phyloP scores from a whole-genome alignment of 2,797 vertebrate genomes.

The Rhinichthys osculus region DNA sequence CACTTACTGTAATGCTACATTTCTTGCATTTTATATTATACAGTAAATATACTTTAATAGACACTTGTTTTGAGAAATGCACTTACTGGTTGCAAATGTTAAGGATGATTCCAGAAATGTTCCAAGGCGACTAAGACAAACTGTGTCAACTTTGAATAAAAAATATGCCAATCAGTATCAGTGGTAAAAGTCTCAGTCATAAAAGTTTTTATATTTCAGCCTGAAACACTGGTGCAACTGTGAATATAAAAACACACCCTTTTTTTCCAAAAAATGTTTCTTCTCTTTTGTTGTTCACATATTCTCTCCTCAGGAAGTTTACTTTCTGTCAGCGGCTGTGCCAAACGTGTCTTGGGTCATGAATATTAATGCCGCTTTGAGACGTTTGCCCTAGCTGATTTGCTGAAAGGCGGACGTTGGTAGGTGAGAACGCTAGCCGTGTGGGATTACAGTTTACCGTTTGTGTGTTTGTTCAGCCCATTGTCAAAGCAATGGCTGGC shows the following conservation, averaged over 20 bases:
- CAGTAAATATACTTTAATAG: not conserved
- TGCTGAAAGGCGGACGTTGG: slow-evolving; percentile 27
- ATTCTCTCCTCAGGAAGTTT: slow-evolving; percentile 26
- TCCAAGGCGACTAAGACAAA: not conserved
- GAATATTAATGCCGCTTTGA: slow-evolving; percentile 28
- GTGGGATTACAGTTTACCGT: slow-evolving; percentile 20
- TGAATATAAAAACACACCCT: not conserved
- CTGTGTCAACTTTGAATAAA: not conserved
- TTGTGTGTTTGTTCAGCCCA: slow-evolving; percentile 31
- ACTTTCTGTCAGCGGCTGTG: slow-evolving; percentile 12
- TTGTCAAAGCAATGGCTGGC: slow-evolving; percentile 9
- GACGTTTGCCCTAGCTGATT: slow-evolving; percentile 1
- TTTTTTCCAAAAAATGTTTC: not conserved
- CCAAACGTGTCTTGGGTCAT: slow-evolving; percentile 2
- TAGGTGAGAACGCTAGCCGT: slow-evolving; percentile 11
- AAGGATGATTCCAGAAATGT: not conserved
- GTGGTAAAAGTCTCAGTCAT: not conserved
- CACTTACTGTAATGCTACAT: not conserved
- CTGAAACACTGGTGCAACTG: slow-evolving; percentile 16
- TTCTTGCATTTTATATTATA: not conserved
- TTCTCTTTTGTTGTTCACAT: slow-evolving; percentile 2
- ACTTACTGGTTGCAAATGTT: not conserved
- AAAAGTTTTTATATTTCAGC: slow-evolving; percentile 13
- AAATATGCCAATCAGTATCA: not conserved
- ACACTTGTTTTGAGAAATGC: not conserved